A percentile compares a stretch with the other conserved stretches of the same genome.
phyloP scores from a whole-genome alignment of 2,797 vertebrate genomes.

The Coendou prehensilis region DNA sequence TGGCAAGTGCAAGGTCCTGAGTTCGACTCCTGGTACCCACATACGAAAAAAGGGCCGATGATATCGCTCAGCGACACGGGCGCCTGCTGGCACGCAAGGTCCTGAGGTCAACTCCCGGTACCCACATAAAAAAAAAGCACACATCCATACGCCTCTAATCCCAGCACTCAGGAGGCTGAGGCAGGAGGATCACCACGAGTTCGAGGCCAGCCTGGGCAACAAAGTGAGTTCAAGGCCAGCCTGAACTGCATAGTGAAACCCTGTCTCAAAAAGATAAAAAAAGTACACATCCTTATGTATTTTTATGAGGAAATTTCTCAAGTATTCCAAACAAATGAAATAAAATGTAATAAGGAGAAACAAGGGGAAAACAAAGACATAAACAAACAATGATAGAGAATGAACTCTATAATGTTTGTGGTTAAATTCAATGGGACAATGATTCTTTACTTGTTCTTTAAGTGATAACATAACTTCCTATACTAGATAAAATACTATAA shows the following conservation, averaged over 20 bases:
- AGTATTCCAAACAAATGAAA: background rate
- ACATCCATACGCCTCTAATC: background rate
- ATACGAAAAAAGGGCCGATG: too few species aligned
- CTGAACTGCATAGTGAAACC: background rate
- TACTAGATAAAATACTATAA: background rate
- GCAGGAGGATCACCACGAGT: background rate
- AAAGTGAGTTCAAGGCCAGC: background rate
- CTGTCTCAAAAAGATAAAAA: background rate
- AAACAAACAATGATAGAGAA: background rate
- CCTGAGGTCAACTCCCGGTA: too few species aligned
- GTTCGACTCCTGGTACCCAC: too few species aligned
- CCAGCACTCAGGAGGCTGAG: background rate
- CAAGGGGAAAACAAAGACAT: background rate
- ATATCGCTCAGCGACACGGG: too few species aligned
- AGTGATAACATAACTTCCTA: background rate
- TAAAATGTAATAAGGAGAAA: background rate
- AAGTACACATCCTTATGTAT: background rate
- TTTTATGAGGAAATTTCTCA: conserved; percentile 1
- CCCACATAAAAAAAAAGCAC: background rate
- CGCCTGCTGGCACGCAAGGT: too few species aligned
- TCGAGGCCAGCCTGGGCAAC: background rate
- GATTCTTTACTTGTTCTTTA: background rate
- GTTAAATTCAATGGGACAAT: background rate
- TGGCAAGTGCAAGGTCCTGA: too few species aligned
- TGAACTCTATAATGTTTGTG: background rate